Evolutionary conservation across 2,888 invertebrate genomes (phyloP), one percentile per base, ranked within the genome.

Genomic region (Drosophila mimica): DNA sequence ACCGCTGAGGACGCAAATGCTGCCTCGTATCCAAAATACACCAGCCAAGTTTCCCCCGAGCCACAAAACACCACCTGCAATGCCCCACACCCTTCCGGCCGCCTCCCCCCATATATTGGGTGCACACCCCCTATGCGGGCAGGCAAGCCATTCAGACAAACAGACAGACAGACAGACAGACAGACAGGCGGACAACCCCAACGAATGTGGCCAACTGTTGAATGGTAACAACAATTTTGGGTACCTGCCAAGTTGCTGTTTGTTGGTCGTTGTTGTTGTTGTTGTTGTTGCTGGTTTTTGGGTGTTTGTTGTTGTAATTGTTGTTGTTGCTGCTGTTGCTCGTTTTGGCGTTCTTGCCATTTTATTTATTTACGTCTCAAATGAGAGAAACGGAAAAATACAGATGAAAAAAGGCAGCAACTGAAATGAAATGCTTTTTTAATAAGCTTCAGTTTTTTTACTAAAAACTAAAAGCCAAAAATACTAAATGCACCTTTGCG

Each of bases 161-260:
- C 13, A 46, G 40, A 9, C 4, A 38, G 17, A 3, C 3, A 17
- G 4, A 17, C 11, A n/a, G 40, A 5, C n/a, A 43, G 30, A 7
- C 31, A 54, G 61, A 36, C 53, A 52, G 61, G 30, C 70, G 36
- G 66, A 63, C 64, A 71, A 71, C 72, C 70, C 68, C 81, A 79
- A 78, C 57, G 70, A 72, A 75, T 65, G 64, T 80, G 72, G 68
- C 82, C 83, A 84, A 87, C 83, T 84, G 83, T 84, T 84, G 83
- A 87, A 84, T 84, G 81, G 72, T 53, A 70, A 71, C 68, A 71
- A 58, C 68, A 72, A 74, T 74, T 81, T 75, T 70, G 75, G 73
- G 38, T 61, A 75, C 66, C 61, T 78, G 74, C 77, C 75, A 74
- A 68, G 60, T 57, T 68, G 60, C 36, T 68, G 59, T 43, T 46